Evolutionary conservation across 2,113 vertebrate species (phyloP).

Genomic region (Calyptomena viridis): DNA sequence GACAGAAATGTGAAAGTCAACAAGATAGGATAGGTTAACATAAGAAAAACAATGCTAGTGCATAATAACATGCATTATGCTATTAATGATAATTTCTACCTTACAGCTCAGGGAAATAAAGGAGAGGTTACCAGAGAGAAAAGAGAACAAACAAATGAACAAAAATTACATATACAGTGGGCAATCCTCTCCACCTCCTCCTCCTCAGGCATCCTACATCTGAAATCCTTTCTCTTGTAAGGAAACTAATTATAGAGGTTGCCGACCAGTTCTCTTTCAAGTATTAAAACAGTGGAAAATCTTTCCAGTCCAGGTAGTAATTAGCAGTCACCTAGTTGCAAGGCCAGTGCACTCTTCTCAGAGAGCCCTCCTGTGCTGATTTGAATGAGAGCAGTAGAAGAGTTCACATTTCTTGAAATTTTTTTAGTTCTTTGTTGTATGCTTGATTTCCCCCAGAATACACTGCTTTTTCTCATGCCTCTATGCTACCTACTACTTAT

Average conservation of each 20-base stretch:
- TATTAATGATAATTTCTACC: not conserved
- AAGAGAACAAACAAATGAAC: not conserved
- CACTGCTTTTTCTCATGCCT: not conserved
- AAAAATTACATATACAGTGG: not conserved
- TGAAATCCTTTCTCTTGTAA: constrained; percentile 13
- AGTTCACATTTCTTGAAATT: not conserved
- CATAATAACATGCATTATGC: not conserved
- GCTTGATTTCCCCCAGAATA: not conserved
- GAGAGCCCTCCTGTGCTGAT: not conserved
- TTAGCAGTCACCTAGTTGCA: not conserved
- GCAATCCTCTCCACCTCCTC: not conserved
- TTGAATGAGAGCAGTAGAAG: not conserved
- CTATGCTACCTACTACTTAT: not conserved
- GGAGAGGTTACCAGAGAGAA: not conserved
- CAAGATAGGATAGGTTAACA: not conserved
- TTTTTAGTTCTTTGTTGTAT: not conserved
- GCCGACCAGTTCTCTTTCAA: not conserved
- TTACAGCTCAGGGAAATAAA: not conserved
- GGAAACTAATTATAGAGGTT: constrained; percentile 10
- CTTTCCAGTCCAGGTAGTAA: not conserved
- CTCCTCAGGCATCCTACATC: not conserved
- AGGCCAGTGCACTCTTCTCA: not conserved
- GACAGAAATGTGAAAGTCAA: not conserved
- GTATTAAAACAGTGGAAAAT: not conserved
- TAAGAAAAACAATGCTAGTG: not conserved